These are phyloP conservation scores for Didymodactylos carnosus DNA, from an alignment of 2,888 invertebrate species.

Conservation along the genomic window DNA sequence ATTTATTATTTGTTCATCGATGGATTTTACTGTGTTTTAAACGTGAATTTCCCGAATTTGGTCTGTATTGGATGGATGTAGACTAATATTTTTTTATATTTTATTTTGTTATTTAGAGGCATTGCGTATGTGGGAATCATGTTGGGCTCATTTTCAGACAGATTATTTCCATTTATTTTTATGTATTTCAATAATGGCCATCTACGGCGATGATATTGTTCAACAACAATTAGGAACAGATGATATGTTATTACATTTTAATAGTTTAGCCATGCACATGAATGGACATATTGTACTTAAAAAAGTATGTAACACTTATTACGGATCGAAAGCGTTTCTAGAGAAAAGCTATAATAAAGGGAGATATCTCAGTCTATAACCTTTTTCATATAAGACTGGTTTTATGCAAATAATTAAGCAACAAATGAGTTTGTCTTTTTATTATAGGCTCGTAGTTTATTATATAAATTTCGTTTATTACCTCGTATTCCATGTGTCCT, in stretches of 20 bases:
- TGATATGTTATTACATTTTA: constrained; percentile 80
- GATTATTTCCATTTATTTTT: constrained; percentile 87
- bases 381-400: no score
- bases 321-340: no score
- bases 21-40: constrained; percentile 1
- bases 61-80: no score
- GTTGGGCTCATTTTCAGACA: constrained; percentile 87
- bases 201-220: constrained; percentile 64
- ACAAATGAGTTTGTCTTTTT: background rate
- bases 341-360: no score
- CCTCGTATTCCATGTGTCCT: constrained; percentile 69
- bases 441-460: constrained; percentile 55
- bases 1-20: background rate
- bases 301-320: constrained; percentile 40
- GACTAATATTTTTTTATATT: no score
- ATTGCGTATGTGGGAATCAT: constrained; percentile 80
- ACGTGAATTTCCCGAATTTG: background rate
- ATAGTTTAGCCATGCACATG: constrained; percentile 90
- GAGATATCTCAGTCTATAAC: no score
- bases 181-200: constrained; percentile 71
- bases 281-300: constrained; percentile 68
- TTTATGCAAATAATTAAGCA: background rate
- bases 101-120: constrained; percentile 44
- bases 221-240: constrained; percentile 74
- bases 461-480: constrained; percentile 70